A percentile compares a stretch with the other conserved stretches of the same genome.
phyloP scores from a whole-genome alignment of 2,888 invertebrate genomes.

The Stenurella melanura region DNA sequence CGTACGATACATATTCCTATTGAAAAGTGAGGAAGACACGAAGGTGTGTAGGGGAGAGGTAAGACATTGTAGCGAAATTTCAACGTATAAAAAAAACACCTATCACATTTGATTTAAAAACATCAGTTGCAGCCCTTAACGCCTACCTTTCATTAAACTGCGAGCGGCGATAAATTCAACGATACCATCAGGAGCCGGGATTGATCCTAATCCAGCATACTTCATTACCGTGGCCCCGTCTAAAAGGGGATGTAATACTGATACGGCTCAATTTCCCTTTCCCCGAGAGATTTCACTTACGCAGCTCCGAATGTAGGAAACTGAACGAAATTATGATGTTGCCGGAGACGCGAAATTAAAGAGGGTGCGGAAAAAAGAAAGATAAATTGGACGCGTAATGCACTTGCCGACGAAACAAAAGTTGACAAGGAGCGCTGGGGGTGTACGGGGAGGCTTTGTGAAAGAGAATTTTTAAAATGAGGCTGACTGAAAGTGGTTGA shows the following conservation, averaged over 20 bases:
- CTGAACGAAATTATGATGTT: constrained; percentile 15
- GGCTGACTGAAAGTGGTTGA: background rate
- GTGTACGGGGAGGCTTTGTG: background rate
- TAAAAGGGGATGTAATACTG: constrained; percentile 30
- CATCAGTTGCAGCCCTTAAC: background rate
- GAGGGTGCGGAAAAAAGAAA: constrained; percentile 52
- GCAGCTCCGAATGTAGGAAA: constrained; percentile 15
- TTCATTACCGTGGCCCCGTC: constrained; percentile 48
- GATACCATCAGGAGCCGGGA: constrained; percentile 4
- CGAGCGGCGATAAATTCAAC: background rate
- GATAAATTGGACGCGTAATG: constrained; percentile 54
- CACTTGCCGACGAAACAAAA: constrained; percentile 30
- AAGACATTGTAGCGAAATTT: too few relatives aligned
- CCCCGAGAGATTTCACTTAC: constrained; percentile 2
- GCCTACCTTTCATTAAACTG: background rate
- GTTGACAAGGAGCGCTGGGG: background rate
- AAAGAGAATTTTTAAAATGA: constrained; percentile 14
- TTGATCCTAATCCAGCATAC: constrained; percentile 47
- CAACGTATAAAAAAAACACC: too few relatives aligned
- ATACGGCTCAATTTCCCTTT: constrained; percentile 24
- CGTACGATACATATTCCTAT: too few relatives aligned
- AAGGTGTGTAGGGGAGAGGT: too few relatives aligned
- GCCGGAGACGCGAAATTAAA: background rate
- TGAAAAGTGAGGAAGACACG: too few relatives aligned
- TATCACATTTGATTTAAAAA: too few relatives aligned